Base-by-base conservation (phyloP, 2,888 invertebrate species). In the Acanthococcus lagerstroemiae region DNA sequence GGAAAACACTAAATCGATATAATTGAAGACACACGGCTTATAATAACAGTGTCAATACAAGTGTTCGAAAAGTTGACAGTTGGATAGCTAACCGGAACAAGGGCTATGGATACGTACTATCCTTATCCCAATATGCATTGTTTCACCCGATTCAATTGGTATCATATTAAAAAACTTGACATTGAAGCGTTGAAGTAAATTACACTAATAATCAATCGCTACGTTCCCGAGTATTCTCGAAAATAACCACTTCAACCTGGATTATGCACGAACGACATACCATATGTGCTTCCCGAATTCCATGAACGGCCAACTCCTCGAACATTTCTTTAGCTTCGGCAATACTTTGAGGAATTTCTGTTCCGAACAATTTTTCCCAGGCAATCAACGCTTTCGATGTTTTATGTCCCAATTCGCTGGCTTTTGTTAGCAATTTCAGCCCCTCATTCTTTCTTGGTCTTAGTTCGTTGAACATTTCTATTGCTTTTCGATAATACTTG, bases 281-380 rank as follows among this genome's bases (percentile, higher is more conserved):
- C 82, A 93, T 87, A 77, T 96, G 95, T 12, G 92, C 95, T 72
- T 90, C 89, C 1, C 92, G 85, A 63, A 88, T 81, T 0, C 96
- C 96, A 37, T 81, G 78, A 7, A 83, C 82, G 0, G 86, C 85
- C 44, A 95, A 78, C 71, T 83, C 83, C 68, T 85, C 82, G 73
- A 96, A 95, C 70, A 87, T 85, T 50, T 81, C 78, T 72, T 82
- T 83, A 0, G 95, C 93, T 65, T 82, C 83, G 7, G 84, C 79
- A 67, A 93, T 79, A 75, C 95, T 86, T 72, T 91, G 84, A 46
- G 83, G 81, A 15, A 90, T 78, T 68, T 83, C 88, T 73, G 81
- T 88, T 0, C 96, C 96, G 72, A 93, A 85, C 5, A 97, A 76
- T 72, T 88, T 82, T 0, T 88, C 89, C 90, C 95, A 94, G 0